These are phyloP conservation scores for Dexiosoma caninum DNA, from an alignment of 2,888 invertebrate species.

Conservation along the genomic window DNA sequence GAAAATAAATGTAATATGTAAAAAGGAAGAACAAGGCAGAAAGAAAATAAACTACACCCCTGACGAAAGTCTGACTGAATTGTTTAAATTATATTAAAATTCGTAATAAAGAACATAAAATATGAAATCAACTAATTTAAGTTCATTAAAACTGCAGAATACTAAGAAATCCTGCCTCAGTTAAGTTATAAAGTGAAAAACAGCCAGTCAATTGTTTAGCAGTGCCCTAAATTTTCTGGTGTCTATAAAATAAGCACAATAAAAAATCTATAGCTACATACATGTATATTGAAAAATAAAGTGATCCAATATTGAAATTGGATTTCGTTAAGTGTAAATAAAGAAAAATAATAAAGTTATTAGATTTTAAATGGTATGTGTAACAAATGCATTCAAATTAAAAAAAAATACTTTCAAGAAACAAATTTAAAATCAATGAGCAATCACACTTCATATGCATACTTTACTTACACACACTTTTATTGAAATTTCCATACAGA, in stretches of 20 bases:
- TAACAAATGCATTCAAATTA: constrained; percentile 12
- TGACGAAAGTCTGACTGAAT: constrained; percentile 54
- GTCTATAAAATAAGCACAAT: constrained; percentile 2
- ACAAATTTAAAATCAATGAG: constrained; percentile 71
- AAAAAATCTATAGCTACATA: too few species aligned
- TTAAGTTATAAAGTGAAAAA: constrained; percentile 20
- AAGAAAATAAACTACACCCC: constrained; percentile 63
- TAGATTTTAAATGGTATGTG: not conserved
- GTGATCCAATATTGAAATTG: not conserved
- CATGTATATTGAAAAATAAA: not conserved
- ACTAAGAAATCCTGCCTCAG: not conserved
- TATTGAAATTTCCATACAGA: constrained; percentile 6
- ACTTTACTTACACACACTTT: not conserved
- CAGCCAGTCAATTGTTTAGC: not conserved
- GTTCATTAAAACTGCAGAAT: not conserved
- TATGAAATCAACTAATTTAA: constrained; percentile 4
- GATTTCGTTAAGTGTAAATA: not conserved
- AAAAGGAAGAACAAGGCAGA: constrained; percentile 47
- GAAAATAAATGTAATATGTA: constrained; percentile 43
- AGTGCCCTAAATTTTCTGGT: constrained; percentile 40
- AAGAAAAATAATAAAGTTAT: not conserved
- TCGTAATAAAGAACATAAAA: constrained; percentile 3
- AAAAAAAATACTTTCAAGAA: constrained; percentile 34
- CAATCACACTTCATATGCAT: constrained; percentile 61
- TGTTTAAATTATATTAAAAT: constrained; percentile 33